Conservation (phyloP, 2,888 invertebrate species). For the Apantesis nais region DNA sequence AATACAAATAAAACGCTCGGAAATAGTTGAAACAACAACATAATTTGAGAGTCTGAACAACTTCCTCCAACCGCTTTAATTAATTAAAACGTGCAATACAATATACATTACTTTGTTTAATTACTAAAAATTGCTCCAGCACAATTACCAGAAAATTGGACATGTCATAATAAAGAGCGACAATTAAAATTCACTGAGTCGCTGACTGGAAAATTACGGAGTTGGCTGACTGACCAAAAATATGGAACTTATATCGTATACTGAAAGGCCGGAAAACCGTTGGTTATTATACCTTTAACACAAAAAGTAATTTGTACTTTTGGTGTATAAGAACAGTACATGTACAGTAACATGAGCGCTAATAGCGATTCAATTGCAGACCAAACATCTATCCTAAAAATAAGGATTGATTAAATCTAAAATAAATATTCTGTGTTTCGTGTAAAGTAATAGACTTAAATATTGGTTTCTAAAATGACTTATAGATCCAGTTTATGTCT, state of each 20-base stretch:
- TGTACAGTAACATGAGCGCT: too few relatives aligned
- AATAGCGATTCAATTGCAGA: too few relatives aligned
- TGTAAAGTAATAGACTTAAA: too few relatives aligned
- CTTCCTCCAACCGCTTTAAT: slow-evolving; percentile 31
- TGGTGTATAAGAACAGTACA: background rate
- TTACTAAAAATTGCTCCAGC: slow-evolving; percentile 30
- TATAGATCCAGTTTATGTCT: too few relatives aligned
- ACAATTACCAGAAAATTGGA: slow-evolving; percentile 30
- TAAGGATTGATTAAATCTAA: too few relatives aligned
- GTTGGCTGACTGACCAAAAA: slow-evolving; percentile 6
- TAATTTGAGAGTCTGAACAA: slow-evolving; percentile 7
- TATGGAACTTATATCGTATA: background rate
- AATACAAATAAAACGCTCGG: slow-evolving; percentile 1
- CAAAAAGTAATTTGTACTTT: background rate
- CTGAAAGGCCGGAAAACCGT: background rate
- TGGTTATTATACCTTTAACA: background rate
- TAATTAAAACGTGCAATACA: slow-evolving; percentile 38
- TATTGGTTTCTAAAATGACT: too few relatives aligned
- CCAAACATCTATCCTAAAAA: too few relatives aligned
- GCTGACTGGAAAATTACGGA: slow-evolving; percentile 8
- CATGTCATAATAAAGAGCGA: slow-evolving; percentile 12
- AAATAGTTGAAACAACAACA: background rate
- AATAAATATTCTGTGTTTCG: too few relatives aligned
- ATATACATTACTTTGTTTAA: slow-evolving; percentile 28
- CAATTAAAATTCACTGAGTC: slow-evolving; percentile 26